A percentile compares a stretch with the other conserved stretches of the same genome.
These are phyloP conservation scores for Drosophila leontia DNA, from an alignment of 1,140 invertebrate species.

Conservation along the genomic window DNA sequence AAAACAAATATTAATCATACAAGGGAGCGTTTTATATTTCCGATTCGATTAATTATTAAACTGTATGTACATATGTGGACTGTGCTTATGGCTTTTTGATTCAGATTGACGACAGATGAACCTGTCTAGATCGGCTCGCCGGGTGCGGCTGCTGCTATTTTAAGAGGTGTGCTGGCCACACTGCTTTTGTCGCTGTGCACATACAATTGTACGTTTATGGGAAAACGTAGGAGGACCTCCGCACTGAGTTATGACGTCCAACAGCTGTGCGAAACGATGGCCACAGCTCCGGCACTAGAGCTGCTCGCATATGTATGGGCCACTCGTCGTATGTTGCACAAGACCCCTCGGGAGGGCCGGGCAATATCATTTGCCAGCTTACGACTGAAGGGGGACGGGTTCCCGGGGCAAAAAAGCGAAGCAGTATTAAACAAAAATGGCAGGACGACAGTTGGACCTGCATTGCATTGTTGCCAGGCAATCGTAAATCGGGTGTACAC, in stretches of 20 bases:
- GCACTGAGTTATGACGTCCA: slow-evolving; percentile 76
- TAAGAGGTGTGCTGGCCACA: not conserved
- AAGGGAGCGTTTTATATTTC: not conserved
- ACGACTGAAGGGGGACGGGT: slow-evolving; percentile 8
- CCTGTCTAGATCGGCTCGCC: not conserved
- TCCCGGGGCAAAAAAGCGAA: not conserved
- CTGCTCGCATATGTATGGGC: slow-evolving; percentile 44
- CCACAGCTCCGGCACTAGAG: slow-evolving; percentile 17
- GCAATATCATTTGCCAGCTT: slow-evolving; percentile 48
- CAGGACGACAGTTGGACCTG: slow-evolving; percentile 55
- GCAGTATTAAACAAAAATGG: slow-evolving; percentile 65
- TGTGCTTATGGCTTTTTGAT: no score
- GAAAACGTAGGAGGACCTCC: slow-evolving; percentile 19
- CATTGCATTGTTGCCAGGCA: slow-evolving; percentile 45
- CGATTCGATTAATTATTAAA: not conserved
- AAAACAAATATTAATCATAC: slow-evolving; percentile 3
- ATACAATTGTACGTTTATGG: slow-evolving; percentile 46
- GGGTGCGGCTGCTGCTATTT: not conserved
- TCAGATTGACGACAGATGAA: not conserved
- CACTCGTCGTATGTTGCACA: slow-evolving; percentile 55
- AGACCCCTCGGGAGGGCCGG: slow-evolving; percentile 18
- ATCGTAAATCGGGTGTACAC: slow-evolving; percentile 29
- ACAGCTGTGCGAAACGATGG: slow-evolving; percentile 75
- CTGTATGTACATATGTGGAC: not conserved
- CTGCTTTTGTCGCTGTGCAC: slow-evolving; percentile 11